phyloP scores from a whole-genome alignment of 2,113 vertebrate genomes.

The Tragelaphus imberbis region DNA sequence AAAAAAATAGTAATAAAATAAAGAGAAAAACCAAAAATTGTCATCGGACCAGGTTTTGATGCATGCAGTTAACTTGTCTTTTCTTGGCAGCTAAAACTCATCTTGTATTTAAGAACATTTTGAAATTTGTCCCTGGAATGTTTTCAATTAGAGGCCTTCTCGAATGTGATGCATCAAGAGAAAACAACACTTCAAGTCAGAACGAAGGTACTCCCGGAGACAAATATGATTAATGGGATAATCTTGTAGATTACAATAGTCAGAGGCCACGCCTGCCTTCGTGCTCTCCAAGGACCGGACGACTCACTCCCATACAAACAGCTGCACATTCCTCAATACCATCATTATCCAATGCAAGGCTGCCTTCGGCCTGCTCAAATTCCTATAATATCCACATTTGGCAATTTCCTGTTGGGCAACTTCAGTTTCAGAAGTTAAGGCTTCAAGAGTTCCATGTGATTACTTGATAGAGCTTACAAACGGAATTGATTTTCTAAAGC shows the following conservation, averaged over 20 bases:
- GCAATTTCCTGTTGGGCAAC: constrained; percentile 43
- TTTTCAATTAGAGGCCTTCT: constrained; percentile 67
- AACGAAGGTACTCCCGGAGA: constrained; percentile 72
- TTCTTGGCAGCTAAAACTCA: constrained; percentile 16
- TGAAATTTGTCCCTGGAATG: constrained; percentile 66
- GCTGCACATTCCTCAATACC: constrained; percentile 74
- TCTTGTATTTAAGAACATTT: constrained; percentile 40
- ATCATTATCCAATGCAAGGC: constrained; percentile 42
- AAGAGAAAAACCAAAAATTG: neutral
- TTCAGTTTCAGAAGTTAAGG: constrained; percentile 9
- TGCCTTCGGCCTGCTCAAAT: neutral
- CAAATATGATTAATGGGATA: constrained; percentile 76
- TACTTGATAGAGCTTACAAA: constrained; percentile 52
- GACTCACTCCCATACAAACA: constrained; percentile 65
- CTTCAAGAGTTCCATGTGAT: neutral
- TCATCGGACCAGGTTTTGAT: neutral
- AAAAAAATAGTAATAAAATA: neutral
- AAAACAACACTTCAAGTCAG: constrained; percentile 68
- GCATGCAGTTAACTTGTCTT: neutral
- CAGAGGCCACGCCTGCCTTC: constrained; percentile 74
- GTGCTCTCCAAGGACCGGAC: constrained; percentile 65
- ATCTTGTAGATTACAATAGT: constrained; percentile 74
- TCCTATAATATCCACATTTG: constrained; percentile 45
- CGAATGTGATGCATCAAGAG: constrained; percentile 51
- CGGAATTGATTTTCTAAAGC: constrained; percentile 42